These are phyloP conservation scores for Pseudomyrmex gracilis DNA, from an alignment of 1,140 invertebrate genomes.

Conservation along the genomic window DNA sequence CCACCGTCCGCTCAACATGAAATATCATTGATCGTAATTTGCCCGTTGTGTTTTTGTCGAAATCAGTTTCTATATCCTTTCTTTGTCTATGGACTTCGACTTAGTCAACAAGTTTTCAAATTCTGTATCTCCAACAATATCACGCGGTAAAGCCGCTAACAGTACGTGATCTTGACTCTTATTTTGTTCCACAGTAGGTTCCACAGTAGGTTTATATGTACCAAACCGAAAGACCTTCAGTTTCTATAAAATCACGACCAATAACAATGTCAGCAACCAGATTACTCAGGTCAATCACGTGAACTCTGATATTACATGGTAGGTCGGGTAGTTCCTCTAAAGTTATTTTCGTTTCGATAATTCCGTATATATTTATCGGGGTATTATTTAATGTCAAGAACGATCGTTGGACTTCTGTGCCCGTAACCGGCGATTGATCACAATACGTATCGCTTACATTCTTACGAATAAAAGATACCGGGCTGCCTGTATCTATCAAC, in stretches of 20 bases:
- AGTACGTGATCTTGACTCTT: no score
- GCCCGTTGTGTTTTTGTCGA: no score
- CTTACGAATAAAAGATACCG: background rate
- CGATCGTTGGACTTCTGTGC: background rate
- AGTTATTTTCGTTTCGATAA: background rate
- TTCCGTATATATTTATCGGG: background rate
- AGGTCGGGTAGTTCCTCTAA: background rate
- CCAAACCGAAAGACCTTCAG: background rate
- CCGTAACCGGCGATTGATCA: fast-evolving
- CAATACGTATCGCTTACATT: background rate
- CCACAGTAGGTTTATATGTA: background rate
- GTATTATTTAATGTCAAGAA: background rate
- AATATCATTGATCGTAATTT: no score
- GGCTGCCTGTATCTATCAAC: background rate
- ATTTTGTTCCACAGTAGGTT: no score
- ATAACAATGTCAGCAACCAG: background rate
- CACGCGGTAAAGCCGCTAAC: no score
- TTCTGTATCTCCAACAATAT: no score
- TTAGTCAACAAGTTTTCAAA: no score
- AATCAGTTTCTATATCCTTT: no score
- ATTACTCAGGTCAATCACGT: background rate
- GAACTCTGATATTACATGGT: background rate
- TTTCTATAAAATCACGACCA: background rate
- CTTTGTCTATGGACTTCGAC: no score
- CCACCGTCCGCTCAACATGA: no score